A percentile compares a stretch with the other conserved stretches of the same genome.
phyloP scores from a whole-genome alignment of 2,797 vertebrate genomes.

The Anguilla megastoma region DNA sequence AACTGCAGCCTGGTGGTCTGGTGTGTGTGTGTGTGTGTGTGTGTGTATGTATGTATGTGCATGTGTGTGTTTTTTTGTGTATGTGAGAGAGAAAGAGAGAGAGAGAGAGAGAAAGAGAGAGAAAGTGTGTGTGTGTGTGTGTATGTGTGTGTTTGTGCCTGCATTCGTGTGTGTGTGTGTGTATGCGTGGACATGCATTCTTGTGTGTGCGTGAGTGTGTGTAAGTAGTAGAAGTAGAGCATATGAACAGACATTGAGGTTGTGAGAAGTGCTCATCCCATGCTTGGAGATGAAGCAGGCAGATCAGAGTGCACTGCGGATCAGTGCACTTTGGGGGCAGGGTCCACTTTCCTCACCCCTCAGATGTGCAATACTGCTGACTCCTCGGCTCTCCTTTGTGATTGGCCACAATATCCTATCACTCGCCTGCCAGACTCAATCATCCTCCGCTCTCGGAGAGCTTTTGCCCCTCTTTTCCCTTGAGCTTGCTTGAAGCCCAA shows the following conservation, averaged over 20 bases:
- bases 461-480: not conserved
- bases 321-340: not conserved
- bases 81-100: not conserved
- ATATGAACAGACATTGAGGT: not conserved
- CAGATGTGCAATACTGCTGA: not conserved
- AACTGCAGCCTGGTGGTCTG: not conserved
- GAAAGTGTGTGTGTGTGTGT: not conserved
- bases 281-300: not conserved
- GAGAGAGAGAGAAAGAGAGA: too few relatives aligned
- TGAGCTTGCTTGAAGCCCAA: not conserved
- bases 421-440: slow-evolving; percentile 23
- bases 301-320: not conserved
- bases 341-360: not conserved
- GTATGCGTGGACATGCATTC: not conserved
- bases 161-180: not conserved
- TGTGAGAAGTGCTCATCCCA: not conserved
- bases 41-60: too few relatives aligned
- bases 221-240: not conserved
- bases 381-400: not conserved
- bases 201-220: not conserved
- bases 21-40: not conserved
- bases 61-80: too few relatives aligned
- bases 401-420: slow-evolving; percentile 26
- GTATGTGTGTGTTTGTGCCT: not conserved
- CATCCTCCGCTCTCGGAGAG: not conserved